phyloP scores from a whole-genome alignment of 2,797 vertebrate species.

The Urosaurus nigricauda region DNA sequence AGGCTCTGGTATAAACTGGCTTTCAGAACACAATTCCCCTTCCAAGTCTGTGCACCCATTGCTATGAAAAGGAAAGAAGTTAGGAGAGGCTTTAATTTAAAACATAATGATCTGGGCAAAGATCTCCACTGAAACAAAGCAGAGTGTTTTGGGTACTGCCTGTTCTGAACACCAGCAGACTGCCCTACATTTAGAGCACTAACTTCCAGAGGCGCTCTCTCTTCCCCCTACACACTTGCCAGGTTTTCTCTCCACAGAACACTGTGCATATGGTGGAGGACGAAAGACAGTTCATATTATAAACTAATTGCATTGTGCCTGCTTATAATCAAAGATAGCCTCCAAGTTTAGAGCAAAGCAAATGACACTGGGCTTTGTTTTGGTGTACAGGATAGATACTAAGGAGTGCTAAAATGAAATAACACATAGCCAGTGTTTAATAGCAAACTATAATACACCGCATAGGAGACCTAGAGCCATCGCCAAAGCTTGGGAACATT shows the following conservation, averaged over 20 bases:
- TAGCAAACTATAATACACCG: neutral
- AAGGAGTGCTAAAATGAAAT: neutral
- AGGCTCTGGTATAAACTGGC: too few species aligned
- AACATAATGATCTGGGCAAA: neutral
- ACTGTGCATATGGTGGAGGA: neutral
- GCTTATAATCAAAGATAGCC: constrained; percentile 15
- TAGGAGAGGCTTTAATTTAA: constrained; percentile 20
- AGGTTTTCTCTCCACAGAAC: constrained; percentile 1
- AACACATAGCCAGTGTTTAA: neutral
- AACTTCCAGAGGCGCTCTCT: neutral
- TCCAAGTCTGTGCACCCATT: neutral
- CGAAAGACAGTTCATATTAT: neutral
- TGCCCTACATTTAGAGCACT: constrained; percentile 1
- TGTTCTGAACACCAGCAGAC: neutral
- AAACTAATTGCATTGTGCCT: neutral
- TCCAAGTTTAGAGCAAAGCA: neutral
- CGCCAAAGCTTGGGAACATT: too few species aligned
- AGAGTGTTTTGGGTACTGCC: constrained; percentile 1
- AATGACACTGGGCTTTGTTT: neutral
- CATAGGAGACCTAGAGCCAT: too few species aligned
- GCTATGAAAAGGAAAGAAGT: neutral
- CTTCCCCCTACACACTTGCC: neutral
- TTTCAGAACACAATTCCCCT: neutral
- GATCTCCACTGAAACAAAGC: constrained; percentile 2
- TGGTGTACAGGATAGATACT: neutral